These are phyloP conservation scores for Tenthredo scrophulariae DNA, from an alignment of 2,888 invertebrate genomes.

Conservation along the genomic window DNA sequence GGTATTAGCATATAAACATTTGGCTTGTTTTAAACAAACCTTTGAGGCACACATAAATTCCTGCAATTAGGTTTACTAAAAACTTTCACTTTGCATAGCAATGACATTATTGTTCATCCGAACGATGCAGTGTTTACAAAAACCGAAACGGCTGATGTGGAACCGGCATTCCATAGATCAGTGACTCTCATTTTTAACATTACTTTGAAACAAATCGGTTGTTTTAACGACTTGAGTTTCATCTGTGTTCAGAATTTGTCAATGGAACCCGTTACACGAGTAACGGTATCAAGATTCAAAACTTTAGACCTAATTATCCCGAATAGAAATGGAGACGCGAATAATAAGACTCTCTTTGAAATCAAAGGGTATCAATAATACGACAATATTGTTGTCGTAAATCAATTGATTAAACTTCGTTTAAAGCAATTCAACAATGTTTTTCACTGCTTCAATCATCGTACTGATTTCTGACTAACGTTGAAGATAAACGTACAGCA, in stretches of 20 bases:
- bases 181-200: conserved; percentile 52
- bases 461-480: not conserved
- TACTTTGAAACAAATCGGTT: not conserved
- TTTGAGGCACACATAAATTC: not conserved
- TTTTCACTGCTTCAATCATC: not conserved
- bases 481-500: not conserved
- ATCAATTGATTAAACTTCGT: not conserved
- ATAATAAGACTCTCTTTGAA: not conserved
- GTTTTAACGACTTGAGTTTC: not conserved
- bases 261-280: not conserved
- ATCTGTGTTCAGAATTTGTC: not conserved
- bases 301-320: not conserved
- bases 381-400: not conserved
- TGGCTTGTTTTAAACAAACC: not conserved
- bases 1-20: not conserved
- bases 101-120: not conserved
- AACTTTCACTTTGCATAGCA: conserved; percentile 28
- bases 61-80: not conserved
- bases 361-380: not conserved
- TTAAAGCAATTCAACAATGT: not conserved
- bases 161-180: conserved; percentile 57
- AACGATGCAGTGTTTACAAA: conserved; percentile 46
- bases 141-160: conserved; percentile 55
- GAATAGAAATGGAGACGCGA: not conserved
- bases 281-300: not conserved